Base-by-base conservation (phyloP, 2,113 vertebrate species). In the Phyllostomus hastatus region DNA sequence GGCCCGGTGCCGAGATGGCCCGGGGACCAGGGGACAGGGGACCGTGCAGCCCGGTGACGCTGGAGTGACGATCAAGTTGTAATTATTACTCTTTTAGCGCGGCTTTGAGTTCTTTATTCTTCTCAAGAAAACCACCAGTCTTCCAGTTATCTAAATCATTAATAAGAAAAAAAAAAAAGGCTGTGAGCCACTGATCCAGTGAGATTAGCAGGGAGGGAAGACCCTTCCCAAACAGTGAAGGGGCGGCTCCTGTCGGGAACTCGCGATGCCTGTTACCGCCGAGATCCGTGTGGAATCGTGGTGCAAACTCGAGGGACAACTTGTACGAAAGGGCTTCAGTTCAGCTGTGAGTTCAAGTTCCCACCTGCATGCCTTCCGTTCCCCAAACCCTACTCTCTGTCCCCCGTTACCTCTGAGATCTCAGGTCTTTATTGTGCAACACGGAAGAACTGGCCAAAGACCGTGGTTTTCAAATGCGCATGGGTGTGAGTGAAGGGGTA, bases 21-120 rank as follows among this genome's bases (percentile, higher is more conserved):
- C 11, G 61, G 26, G n/a, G 35, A 26, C 15, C 0, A 17, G 33
- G 72, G 2, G 8, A 17, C 59, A 0, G 24, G 31, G 9, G 52
- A 26, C 16, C 14, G 14, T 7, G 31, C 61, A 10, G 14, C 33
- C 5, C 0, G 5, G 26, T 3, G 19, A 59, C 2, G 19, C 22
- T 50, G 24, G 12, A 14, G 19, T 50, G 38, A 38, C 2, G 2
- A 17, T 4, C 31, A 1, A 19, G 38, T 1, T 66, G 11, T 38
- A 10, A 83, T n/a, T 9, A 67, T 35, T 66, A 38, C 20, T 22
- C 9, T 52, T 84, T 75, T 5, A 83, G 38, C 35, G 17, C 22
- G 31, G 9, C 76, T 92, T 85, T 48, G 83, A 52, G 41, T 10
- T 66, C 38, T 81, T 46, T 16, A 12, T 31, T 90, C 15, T 83